Conservation (phyloP, 1,140 invertebrate species). For the Stratiolaelaps scimitus region DNA sequence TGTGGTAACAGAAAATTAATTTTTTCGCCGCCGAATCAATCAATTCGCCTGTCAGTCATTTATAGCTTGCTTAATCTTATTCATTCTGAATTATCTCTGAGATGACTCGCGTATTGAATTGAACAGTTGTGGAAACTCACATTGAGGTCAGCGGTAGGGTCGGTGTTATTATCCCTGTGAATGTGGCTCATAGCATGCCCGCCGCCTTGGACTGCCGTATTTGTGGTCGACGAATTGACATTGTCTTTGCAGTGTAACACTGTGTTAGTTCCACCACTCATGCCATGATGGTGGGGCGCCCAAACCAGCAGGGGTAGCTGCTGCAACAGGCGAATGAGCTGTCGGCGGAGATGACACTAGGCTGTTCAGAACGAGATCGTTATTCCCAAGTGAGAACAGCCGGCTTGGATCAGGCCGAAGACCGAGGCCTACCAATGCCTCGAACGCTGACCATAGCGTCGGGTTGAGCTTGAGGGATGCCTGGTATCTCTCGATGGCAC, state of each 20-base stretch:
- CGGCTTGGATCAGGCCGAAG: slow-evolving; percentile 3
- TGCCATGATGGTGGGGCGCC: no score
- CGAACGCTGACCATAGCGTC: slow-evolving; percentile 86
- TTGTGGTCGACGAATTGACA: no score
- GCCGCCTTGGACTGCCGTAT: no score
- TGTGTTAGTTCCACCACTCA: neutral
- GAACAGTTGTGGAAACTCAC: neutral
- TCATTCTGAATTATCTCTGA: no score
- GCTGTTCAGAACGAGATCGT: slow-evolving; percentile 6
- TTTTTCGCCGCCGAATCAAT: no score
- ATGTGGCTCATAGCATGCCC: no score
- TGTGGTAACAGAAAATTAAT: no score
- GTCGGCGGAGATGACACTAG: slow-evolving; percentile 15
- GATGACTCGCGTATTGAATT: no score
- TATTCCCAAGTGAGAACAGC: slow-evolving; percentile 9
- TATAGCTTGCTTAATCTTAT: no score
- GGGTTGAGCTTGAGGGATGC: slow-evolving; percentile 77
- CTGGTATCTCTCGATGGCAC: slow-evolving; percentile 66
- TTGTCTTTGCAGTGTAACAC: slow-evolving; percentile 26
- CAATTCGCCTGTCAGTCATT: no score
- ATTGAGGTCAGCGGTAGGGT: neutral
- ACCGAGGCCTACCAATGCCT: slow-evolving; percentile 65
- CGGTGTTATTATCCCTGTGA: neutral
- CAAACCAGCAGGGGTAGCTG: slow-evolving; percentile 51
- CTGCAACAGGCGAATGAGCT: slow-evolving; percentile 66